These are phyloP conservation scores for Hippopotamyrus pictus DNA, from an alignment of 2,797 vertebrate genomes.

Conservation along the genomic window DNA sequence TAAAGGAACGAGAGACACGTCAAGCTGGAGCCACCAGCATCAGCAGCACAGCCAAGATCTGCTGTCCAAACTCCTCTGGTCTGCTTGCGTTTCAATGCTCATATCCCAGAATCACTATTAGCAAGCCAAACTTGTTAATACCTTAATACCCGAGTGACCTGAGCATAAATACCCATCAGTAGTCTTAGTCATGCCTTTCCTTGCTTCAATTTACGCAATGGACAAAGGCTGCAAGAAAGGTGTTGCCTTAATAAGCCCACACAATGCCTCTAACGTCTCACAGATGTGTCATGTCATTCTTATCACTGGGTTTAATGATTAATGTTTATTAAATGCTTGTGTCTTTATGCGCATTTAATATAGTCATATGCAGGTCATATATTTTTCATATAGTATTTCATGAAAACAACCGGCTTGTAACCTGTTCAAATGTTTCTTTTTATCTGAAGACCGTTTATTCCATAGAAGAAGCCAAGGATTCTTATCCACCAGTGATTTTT, in stretches of 20 bases:
- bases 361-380: background rate
- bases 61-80: background rate
- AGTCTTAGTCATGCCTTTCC: background rate
- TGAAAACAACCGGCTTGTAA: background rate
- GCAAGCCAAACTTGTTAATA: background rate
- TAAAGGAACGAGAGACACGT: background rate
- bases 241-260: background rate
- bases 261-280: background rate
- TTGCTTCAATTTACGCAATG: background rate
- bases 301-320: background rate
- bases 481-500: background rate
- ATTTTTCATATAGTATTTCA: background rate
- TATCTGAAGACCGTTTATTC: background rate
- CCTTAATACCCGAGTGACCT: background rate
- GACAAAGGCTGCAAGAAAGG: background rate
- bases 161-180: background rate
- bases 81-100: background rate
- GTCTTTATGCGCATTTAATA: background rate
- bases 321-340: background rate
- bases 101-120: background rate
- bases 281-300: conserved; percentile 5
- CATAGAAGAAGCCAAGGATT: background rate
- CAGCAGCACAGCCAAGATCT: background rate
- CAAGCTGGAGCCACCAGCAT: background rate
- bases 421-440: background rate